phyloP scores from a whole-genome alignment of 2,888 invertebrate species.

The Drosophila koepferae region DNA sequence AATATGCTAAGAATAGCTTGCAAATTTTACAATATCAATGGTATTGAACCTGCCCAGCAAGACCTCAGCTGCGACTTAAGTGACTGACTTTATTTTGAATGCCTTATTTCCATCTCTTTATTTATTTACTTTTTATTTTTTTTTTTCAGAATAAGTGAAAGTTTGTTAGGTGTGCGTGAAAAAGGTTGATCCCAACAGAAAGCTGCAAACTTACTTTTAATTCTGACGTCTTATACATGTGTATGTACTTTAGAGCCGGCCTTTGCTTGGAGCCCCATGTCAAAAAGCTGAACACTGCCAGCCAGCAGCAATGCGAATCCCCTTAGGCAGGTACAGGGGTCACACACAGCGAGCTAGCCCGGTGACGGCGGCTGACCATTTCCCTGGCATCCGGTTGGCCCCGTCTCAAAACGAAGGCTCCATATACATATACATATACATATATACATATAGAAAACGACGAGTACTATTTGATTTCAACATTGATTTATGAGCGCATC shows the following conservation, averaged over 20 bases:
- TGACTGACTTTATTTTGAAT: slow-evolving; percentile 20
- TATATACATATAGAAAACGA: slow-evolving; percentile 52
- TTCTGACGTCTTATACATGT: slow-evolving; percentile 60
- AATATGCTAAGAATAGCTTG: slow-evolving; percentile 9
- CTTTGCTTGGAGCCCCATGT: slow-evolving; percentile 62
- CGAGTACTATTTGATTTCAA: slow-evolving; percentile 78
- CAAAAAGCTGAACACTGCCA: slow-evolving; percentile 48
- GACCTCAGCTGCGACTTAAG: slow-evolving; percentile 8
- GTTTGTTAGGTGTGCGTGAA: slow-evolving; percentile 15
- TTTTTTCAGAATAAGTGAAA: slow-evolving; percentile 16
- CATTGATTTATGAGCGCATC: slow-evolving; percentile 81
- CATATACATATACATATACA: too few relatives aligned
- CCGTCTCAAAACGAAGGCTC: slow-evolving; percentile 24
- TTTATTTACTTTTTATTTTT: background rate
- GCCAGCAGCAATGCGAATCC: background rate
- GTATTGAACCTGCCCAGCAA: background rate
- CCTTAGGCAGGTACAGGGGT: slow-evolving; percentile 15
- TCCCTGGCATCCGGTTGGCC: slow-evolving; percentile 64
- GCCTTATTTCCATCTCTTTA: slow-evolving; percentile 12
- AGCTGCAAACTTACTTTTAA: slow-evolving; percentile 72
- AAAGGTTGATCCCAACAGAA: slow-evolving; percentile 20
- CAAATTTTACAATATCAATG: slow-evolving; percentile 3
- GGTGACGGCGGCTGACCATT: slow-evolving; percentile 66
- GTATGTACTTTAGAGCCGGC: slow-evolving; percentile 50
- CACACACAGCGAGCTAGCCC: slow-evolving; percentile 39